Evolutionary conservation across 1,140 invertebrate genomes (phyloP), one percentile per base, ranked within the genome.

Genomic region (Plectrocnemia conspersa): DNA sequence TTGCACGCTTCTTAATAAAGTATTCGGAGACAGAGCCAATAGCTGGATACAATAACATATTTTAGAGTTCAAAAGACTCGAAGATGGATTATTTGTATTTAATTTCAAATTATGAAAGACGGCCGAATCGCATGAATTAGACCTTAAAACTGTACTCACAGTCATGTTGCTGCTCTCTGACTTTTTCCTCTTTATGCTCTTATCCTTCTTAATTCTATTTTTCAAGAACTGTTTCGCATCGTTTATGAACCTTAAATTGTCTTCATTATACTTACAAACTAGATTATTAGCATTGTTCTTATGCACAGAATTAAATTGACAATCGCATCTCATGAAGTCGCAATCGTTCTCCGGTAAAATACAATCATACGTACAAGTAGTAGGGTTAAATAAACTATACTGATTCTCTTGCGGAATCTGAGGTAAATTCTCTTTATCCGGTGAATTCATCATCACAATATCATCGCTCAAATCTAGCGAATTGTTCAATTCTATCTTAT

Each of bases 1-100:
- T 32, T 61, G 59, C 7, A 61, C 54, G 2, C 54, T 44, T 46
- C 47, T 56, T 2, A 61, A 41, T 13, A 61, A 35, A n/a, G 52
- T 61, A 21, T 61, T 55, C 4, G 58, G 58, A 11, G 58, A 61
- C 22, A 61, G 35, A 3, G 58, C 58, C 19, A 61, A 32, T 13
- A 61, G 25, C 38, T 61, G 58, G 13, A 61, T 61, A 18, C 58
- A 61, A 25, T 61, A 61, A 24, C 54, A 61, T 35, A 61, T 61
- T 38, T 61, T 61, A 4, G 58, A 61, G 33, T 61, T 60, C 10
- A 60, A 60, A 11, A 60, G 21, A 11, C 38, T 49, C 3, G 58
- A 41, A 6, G 49, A 36, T 13, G 49, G 29, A 16, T 47, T 42
- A 56, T 52, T 44, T 49, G 19, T 2, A 61, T 21, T 22, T 56